Percentiles rank a stretch among this genome's conserved stretches.
phyloP scores from a whole-genome alignment of 2,888 invertebrate species.

The Hirtodrosophila alboralis region DNA sequence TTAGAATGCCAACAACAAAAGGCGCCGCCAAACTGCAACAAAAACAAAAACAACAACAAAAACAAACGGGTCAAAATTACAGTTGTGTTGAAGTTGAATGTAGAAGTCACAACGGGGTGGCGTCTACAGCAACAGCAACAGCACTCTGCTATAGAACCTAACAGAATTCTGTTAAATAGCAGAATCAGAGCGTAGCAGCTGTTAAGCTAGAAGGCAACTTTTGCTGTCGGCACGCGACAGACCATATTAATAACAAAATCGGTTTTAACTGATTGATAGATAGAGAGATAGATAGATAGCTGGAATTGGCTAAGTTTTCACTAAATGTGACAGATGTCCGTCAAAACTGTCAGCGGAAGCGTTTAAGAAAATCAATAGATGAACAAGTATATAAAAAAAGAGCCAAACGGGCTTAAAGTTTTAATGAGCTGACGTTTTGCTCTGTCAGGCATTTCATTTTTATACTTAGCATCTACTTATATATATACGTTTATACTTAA shows the following conservation, averaged over 20 bases:
- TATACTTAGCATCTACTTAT: constrained; percentile 42
- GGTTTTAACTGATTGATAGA: constrained; percentile 25
- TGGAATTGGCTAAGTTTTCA: constrained; percentile 41
- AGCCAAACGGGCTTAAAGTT: constrained; percentile 36
- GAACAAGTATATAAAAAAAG: constrained; percentile 30
- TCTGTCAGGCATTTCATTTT: constrained; percentile 39
- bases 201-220: constrained; percentile 18
- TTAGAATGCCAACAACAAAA: constrained; percentile 64
- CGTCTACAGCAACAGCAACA: constrained; percentile 12
- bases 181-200: constrained; percentile 31
- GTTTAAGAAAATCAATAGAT: constrained; percentile 66
- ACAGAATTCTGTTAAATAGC: constrained; percentile 23
- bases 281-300: too few species aligned
- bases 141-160: constrained; percentile 9
- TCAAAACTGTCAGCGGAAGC: constrained; percentile 65
- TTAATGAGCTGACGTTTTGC: constrained; percentile 57
- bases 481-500: constrained; percentile 26
- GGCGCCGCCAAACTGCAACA: constrained; percentile 56
- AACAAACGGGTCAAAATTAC: constrained; percentile 63
- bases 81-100: constrained; percentile 24
- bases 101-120: constrained; percentile 19
- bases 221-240: constrained; percentile 30
- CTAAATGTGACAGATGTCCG: constrained; percentile 68
- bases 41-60: constrained; percentile 38
- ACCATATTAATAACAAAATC: constrained; percentile 43